A percentile compares a stretch with the other conserved stretches of the same genome.
These are phyloP conservation scores for Polylopha cassiicola DNA, from an alignment of 2,888 invertebrate species.

Conservation along the genomic window DNA sequence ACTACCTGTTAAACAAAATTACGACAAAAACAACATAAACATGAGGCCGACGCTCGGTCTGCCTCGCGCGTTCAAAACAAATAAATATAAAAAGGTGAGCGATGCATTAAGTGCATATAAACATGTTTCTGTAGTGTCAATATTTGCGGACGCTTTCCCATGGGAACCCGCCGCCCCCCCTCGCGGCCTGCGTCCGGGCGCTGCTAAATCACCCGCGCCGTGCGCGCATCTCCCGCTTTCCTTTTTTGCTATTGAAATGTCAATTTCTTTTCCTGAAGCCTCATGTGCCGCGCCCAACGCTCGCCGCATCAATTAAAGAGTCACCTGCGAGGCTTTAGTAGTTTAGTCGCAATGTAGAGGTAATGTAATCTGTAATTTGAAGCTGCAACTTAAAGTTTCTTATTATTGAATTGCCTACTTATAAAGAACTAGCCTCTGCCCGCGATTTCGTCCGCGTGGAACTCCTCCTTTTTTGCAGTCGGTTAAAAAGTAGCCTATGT, in stretches of 20 bases:
- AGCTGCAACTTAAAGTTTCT: too few relatives aligned
- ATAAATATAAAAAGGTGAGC: constrained; percentile 73
- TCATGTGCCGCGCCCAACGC: constrained; percentile 28
- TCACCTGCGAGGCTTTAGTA: constrained; percentile 29
- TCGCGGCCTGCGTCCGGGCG: constrained; percentile 31
- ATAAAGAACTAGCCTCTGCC: too few relatives aligned
- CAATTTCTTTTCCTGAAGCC: constrained; percentile 51
- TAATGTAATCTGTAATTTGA: too few relatives aligned
- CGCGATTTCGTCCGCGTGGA: too few relatives aligned
- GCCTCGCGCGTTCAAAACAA: constrained; percentile 65
- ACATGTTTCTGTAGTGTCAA: constrained; percentile 75
- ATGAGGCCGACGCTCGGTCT: constrained; percentile 69
- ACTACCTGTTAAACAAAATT: constrained; percentile 68
- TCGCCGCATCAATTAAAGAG: constrained; percentile 54
- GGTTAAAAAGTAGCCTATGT: too few relatives aligned
- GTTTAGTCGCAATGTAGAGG: too few relatives aligned
- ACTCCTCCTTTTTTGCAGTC: too few relatives aligned
- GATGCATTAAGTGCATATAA: constrained; percentile 77
- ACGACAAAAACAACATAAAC: constrained; percentile 67
- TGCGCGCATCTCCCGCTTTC: constrained; percentile 44
- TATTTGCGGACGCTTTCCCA: constrained; percentile 74
- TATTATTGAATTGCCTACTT: too few relatives aligned
- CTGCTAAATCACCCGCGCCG: constrained; percentile 66
- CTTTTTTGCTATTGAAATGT: constrained; percentile 72
- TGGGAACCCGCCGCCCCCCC: constrained; percentile 56